A percentile compares a stretch with the other conserved stretches of the same genome.
These are phyloP conservation scores for Pteropus alecto DNA, from an alignment of 2,113 vertebrate species.

Conservation along the genomic window DNA sequence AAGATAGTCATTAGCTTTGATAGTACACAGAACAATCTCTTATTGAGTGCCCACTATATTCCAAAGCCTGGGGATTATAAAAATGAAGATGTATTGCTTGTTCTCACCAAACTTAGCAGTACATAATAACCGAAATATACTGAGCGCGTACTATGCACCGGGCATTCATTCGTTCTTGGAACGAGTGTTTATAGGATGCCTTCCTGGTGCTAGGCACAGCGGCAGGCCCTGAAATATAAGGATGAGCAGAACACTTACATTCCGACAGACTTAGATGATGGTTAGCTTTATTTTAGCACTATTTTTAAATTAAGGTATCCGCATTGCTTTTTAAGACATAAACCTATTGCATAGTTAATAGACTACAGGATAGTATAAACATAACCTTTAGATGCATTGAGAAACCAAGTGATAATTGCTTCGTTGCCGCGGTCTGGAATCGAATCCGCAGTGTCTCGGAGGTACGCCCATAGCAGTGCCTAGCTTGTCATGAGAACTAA, in stretches of 20 bases:
- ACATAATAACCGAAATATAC: background rate
- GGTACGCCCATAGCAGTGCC: background rate
- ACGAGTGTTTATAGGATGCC: background rate
- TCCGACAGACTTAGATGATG: background rate
- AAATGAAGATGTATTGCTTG: background rate
- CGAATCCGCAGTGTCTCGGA: background rate
- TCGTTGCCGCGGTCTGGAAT: background rate
- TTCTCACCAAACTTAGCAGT: background rate
- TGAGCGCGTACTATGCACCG: background rate
- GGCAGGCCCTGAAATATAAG: background rate
- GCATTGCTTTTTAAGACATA: no score
- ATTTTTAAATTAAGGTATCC: background rate
- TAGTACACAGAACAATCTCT: constrained; percentile 25
- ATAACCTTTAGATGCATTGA: background rate
- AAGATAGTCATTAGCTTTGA: constrained; percentile 60
- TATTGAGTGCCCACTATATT: background rate
- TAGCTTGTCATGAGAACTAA: background rate
- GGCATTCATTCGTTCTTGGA: background rate
- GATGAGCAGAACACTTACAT: background rate
- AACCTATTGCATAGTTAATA: background rate
- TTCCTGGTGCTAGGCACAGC: background rate
- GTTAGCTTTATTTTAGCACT: background rate
- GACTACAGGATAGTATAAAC: background rate
- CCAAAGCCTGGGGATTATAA: background rate
- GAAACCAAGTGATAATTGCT: background rate